A percentile compares a stretch with the other conserved stretches of the same genome.
phyloP scores from a whole-genome alignment of 2,888 invertebrate genomes.

The Drosophila prolongata region DNA sequence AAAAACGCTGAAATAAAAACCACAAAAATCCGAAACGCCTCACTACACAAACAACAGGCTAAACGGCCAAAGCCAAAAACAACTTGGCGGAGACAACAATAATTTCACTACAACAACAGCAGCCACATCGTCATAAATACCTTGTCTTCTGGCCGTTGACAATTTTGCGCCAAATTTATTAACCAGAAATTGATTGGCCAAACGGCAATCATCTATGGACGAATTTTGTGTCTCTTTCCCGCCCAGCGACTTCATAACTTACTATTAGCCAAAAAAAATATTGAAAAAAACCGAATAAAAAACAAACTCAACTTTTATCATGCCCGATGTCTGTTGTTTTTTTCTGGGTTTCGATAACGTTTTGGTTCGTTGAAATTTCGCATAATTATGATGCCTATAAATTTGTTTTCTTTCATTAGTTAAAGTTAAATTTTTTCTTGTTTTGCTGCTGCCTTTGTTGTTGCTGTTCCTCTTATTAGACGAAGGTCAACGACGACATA shows the following conservation, averaged over 20 bases:
- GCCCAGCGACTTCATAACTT: slow-evolving; percentile 65
- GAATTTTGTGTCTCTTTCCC: slow-evolving; percentile 18
- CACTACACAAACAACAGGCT: slow-evolving; percentile 45
- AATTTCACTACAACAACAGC: slow-evolving; percentile 51
- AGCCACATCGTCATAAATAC: slow-evolving; percentile 60
- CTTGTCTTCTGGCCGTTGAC: slow-evolving; percentile 60
- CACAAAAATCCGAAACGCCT: slow-evolving; percentile 58
- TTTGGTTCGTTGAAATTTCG: slow-evolving; percentile 66
- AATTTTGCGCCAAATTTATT: slow-evolving; percentile 77
- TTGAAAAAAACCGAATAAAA: slow-evolving; percentile 20
- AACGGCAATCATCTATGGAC: slow-evolving; percentile 72
- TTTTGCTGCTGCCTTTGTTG: slow-evolving; percentile 29
- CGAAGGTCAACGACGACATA: slow-evolving; percentile 80
- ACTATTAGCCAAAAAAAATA: slow-evolving; percentile 67
- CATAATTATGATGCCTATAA: slow-evolving; percentile 81
- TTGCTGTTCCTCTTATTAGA: slow-evolving; percentile 68
- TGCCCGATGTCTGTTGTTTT: slow-evolving; percentile 15
- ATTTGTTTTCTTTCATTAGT: slow-evolving; percentile 80
- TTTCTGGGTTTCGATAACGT: slow-evolving; percentile 58
- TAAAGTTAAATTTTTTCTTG: slow-evolving; percentile 68
- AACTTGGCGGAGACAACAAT: slow-evolving; percentile 52
- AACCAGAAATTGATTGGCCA: slow-evolving; percentile 80
- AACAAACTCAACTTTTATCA: slow-evolving; percentile 30
- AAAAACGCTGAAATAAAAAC: slow-evolving; percentile 33
- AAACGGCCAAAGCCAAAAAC: slow-evolving; percentile 31